Conservation (phyloP, 2,797 vertebrate genomes). For the Furcifer pardalis region DNA sequence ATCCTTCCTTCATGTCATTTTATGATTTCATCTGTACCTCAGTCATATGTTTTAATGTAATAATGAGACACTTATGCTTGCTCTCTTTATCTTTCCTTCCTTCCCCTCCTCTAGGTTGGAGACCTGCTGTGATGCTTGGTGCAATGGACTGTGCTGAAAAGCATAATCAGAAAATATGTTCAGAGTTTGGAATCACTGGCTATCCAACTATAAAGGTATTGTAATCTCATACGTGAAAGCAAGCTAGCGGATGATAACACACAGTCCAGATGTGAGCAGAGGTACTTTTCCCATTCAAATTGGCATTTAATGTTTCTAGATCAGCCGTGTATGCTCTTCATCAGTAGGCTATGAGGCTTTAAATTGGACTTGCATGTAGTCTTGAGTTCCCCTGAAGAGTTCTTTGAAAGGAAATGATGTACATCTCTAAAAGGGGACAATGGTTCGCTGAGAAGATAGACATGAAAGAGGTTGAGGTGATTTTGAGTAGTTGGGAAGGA, state of each 20-base stretch:
- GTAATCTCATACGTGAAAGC: neutral
- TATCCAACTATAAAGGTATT: slow-evolving; percentile 91
- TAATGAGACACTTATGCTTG: neutral
- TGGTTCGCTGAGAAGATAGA: neutral
- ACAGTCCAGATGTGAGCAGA: neutral
- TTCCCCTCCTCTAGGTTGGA: slow-evolving; percentile 82
- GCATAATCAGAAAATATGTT: slow-evolving; percentile 79
- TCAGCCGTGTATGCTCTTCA: neutral
- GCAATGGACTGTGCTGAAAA: slow-evolving; percentile 85
- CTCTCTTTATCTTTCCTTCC: neutral
- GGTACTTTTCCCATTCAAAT: neutral
- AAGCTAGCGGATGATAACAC: neutral
- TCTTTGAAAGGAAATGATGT: neutral
- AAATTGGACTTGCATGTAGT: neutral
- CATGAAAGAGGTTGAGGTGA: neutral
- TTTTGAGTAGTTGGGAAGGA: neutral
- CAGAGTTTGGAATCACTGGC: slow-evolving; percentile 73
- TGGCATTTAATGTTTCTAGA: neutral
- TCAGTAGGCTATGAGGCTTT: neutral
- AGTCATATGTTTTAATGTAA: neutral
- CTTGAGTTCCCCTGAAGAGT: neutral
- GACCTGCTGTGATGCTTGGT: slow-evolving; percentile 84
- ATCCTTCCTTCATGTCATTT: too few species aligned
- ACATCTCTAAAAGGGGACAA: too few species aligned
- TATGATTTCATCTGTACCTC: neutral